These are phyloP conservation scores for Toxostoma redivivum DNA, from an alignment of 2,113 vertebrate species.

Conservation along the genomic window DNA sequence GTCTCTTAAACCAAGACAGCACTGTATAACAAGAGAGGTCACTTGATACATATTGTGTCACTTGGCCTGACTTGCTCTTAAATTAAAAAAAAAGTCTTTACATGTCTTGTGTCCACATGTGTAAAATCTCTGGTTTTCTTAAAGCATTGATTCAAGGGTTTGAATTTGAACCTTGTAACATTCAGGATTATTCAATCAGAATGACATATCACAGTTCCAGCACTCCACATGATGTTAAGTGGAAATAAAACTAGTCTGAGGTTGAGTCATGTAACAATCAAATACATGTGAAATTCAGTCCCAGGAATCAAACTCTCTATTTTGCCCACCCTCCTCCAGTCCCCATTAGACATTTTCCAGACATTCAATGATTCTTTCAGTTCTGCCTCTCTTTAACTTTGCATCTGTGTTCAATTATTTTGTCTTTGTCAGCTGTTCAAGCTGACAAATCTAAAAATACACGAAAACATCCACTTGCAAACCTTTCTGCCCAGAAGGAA, in stretches of 20 bases:
- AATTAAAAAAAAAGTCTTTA: neutral
- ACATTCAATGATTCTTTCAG: neutral
- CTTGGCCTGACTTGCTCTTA: neutral
- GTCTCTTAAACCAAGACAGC: too few relatives aligned
- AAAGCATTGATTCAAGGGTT: neutral
- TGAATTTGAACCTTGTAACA: neutral
- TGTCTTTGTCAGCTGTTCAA: slow-evolving; percentile 61
- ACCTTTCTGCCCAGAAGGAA: slow-evolving; percentile 20
- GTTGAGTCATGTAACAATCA: neutral
- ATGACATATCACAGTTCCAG: neutral
- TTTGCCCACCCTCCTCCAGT: slow-evolving; percentile 12
- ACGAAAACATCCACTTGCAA: slow-evolving; percentile 7
- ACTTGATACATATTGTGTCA: neutral
- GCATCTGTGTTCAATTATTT: slow-evolving; percentile 51
- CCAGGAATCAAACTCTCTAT: slow-evolving; percentile 9
- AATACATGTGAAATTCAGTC: slow-evolving; percentile 6
- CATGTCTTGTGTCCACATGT: neutral
- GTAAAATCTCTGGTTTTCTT: neutral
- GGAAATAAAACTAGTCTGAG: slow-evolving; percentile 8
- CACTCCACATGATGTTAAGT: neutral
- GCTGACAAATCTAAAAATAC: slow-evolving; percentile 56
- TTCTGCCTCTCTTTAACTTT: slow-evolving; percentile 22
- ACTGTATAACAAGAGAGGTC: neutral
- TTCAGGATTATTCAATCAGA: neutral
- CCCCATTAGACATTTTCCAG: slow-evolving; percentile 20